Base-by-base conservation (phyloP, 1,140 invertebrate species). In the Pogonus chalceus region DNA sequence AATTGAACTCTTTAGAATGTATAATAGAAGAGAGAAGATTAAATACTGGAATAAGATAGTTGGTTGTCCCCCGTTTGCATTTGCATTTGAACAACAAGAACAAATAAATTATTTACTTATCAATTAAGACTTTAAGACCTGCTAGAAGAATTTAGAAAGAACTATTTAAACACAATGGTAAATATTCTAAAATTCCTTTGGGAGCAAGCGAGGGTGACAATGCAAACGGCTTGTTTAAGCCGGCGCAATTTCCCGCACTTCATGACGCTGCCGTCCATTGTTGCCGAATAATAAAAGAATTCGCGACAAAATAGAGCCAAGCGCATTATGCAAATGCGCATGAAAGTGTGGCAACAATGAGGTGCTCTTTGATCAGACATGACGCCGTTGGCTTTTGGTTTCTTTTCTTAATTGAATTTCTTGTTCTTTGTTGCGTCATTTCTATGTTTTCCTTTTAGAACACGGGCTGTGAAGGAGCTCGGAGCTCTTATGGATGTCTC, bases 391-490 rank as follows among this genome's bases (percentile, higher is more conserved):
- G 37, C 37, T 43, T 43, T 43, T 43, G 37, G 37, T 43, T 43
- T 12, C 37, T 43, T 43, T n/a, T 18, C 37, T 9, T 43, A 43
- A 43, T 43, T 43, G 37, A 43, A 43, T 43, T 43, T 43, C 37
- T 43, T 43, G 37, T 43, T 43, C 37, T 43, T 43, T 43, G 37
- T 43, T 43, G 37, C 37, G 7, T 43, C 18, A 18, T 43, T 43
- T 43, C 18, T 43, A 43, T 43, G 37, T 12, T 43, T 4, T 18
- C 18, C 37, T 9, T 43, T 43, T 43, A 16, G 18, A 4, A 31
- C 4, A 31, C 26, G 14, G 14, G 14, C 26, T 7, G 4, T 4
- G 4, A 31, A 4, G 26, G 14, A 4, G 26, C 26, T 4, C 26
- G 26, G 4, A 14, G 4, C 4, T 14, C 4, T 31, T 31, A 31